A percentile compares a stretch with the other conserved stretches of the same genome.
These are phyloP conservation scores for Lacanobia oleracea DNA, from an alignment of 2,888 invertebrate species.

Conservation along the genomic window DNA sequence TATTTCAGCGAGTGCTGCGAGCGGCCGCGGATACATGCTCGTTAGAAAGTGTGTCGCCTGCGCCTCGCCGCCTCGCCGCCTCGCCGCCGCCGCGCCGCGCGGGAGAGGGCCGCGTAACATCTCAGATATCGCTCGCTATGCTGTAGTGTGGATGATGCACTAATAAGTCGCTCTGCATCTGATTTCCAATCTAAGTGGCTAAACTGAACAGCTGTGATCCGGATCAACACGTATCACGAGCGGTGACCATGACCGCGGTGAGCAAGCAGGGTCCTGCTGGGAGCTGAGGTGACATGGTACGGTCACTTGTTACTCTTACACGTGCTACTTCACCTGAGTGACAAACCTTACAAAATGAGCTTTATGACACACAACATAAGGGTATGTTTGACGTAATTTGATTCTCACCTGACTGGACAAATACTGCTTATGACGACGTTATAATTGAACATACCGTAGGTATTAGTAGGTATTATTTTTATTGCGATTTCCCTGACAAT, in stretches of 20 bases:
- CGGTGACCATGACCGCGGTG: no score
- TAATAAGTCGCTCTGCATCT: not conserved
- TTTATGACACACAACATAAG: no score
- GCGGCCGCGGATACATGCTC: slow-evolving; percentile 19
- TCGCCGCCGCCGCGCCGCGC: not conserved
- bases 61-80: not conserved
- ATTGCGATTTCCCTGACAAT: not conserved
- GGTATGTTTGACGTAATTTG: no score
- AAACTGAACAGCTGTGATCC: not conserved
- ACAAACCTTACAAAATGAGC: no score
- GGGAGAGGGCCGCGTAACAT: not conserved
- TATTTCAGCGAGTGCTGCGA: slow-evolving; percentile 18
- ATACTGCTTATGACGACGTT: no score
- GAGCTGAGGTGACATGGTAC: not conserved
- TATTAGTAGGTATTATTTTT: no score
- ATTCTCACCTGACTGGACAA: no score
- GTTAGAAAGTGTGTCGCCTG: slow-evolving; percentile 54
- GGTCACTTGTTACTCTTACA: not conserved
- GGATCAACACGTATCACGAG: no score
- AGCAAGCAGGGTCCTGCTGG: no score
- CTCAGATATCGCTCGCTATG: slow-evolving; percentile 22
- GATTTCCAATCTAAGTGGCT: not conserved
- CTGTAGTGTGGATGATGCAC: not conserved
- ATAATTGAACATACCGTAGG: no score
- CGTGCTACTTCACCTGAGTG: no score